Evolutionary conservation across 2,888 invertebrate genomes (phyloP).

Genomic region (Cylloceria caligata): DNA sequence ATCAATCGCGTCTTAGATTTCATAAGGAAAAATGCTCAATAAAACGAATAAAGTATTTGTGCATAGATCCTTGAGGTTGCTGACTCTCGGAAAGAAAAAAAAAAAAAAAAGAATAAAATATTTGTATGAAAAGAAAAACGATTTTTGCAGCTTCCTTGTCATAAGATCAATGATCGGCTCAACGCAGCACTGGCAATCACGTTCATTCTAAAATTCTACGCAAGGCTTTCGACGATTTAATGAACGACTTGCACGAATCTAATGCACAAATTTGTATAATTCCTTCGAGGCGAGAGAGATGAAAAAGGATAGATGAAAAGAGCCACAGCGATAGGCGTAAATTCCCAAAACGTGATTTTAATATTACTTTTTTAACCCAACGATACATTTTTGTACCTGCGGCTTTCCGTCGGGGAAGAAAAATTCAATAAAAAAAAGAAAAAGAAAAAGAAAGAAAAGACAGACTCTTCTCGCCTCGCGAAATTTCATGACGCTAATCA

Average conservation of each 20-base stretch:
- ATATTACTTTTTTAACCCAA: background rate
- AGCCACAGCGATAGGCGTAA: constrained; percentile 28
- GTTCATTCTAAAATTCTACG: constrained; percentile 78
- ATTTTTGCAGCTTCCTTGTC: background rate
- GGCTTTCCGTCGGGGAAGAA: constrained; percentile 25
- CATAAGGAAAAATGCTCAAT: too few relatives aligned
- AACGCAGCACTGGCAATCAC: constrained; percentile 55
- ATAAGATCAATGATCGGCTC: constrained; percentile 54
- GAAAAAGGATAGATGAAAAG: constrained; percentile 41
- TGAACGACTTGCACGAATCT: constrained; percentile 80
- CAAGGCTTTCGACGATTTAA: constrained; percentile 80
- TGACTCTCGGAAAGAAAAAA: constrained; percentile 22
- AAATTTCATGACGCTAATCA: constrained; percentile 7
- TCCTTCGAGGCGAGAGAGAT: constrained; percentile 56
- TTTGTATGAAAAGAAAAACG: constrained; percentile 18
- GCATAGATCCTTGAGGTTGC: constrained; percentile 40
- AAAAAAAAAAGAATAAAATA: constrained; percentile 15
- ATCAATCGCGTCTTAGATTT: too few relatives aligned
- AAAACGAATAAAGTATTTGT: constrained; percentile 21
- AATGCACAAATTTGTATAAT: constrained; percentile 77
- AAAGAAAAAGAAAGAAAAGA: constrained; percentile 3
- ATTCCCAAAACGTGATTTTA: background rate
- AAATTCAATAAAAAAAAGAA: background rate
- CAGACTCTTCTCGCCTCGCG: constrained; percentile 15
- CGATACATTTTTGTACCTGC: constrained; percentile 1